These are phyloP conservation scores for Trichogramma pretiosum DNA, from an alignment of 1,140 invertebrate genomes.

Conservation along the genomic window DNA sequence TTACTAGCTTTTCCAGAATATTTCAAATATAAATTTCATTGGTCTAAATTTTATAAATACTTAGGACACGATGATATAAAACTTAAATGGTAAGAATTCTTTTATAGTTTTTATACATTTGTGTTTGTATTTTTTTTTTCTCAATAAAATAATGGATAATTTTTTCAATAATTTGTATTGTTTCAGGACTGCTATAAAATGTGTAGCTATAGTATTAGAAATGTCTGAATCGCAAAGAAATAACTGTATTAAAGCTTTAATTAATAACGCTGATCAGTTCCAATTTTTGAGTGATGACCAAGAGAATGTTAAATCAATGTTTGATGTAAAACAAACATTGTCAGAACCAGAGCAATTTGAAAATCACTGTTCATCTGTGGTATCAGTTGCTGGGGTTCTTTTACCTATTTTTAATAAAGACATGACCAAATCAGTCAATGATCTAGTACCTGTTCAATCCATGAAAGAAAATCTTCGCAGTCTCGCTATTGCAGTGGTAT, in stretches of 20 bases:
- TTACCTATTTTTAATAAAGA: conserved; percentile 27
- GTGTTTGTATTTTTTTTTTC: not conserved
- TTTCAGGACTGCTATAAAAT: conserved; percentile 53
- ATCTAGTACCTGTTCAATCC: conserved; percentile 54
- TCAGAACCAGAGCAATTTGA: conserved; percentile 15
- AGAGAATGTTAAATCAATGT: conserved; percentile 13
- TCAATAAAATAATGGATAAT: conserved; percentile 9
- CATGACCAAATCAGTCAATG: conserved; percentile 26
- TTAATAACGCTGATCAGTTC: conserved; percentile 37
- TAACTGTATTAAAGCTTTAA: conserved; percentile 31
- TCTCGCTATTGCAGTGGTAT: conserved; percentile 64
- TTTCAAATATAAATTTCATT: conserved; percentile 54
- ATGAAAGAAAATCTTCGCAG: conserved; percentile 63
- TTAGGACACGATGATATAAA: conserved; percentile 30
- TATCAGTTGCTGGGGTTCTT: conserved; percentile 36
- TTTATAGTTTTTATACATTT: conserved; percentile 12
- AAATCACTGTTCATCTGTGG: conserved; percentile 25
- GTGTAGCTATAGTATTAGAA: conserved; percentile 51
- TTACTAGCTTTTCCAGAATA: conserved; percentile 45
- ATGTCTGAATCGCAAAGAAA: conserved; percentile 47
- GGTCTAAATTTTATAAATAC: conserved; percentile 52
- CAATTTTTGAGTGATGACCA: too few species aligned
- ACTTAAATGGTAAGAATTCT: conserved; percentile 37
- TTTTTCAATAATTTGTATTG: conserved; percentile 18
- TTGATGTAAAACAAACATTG: conserved; percentile 8